These are phyloP conservation scores for Zootoca vivipara DNA, from an alignment of 2,113 vertebrate species.

Conservation along the genomic window DNA sequence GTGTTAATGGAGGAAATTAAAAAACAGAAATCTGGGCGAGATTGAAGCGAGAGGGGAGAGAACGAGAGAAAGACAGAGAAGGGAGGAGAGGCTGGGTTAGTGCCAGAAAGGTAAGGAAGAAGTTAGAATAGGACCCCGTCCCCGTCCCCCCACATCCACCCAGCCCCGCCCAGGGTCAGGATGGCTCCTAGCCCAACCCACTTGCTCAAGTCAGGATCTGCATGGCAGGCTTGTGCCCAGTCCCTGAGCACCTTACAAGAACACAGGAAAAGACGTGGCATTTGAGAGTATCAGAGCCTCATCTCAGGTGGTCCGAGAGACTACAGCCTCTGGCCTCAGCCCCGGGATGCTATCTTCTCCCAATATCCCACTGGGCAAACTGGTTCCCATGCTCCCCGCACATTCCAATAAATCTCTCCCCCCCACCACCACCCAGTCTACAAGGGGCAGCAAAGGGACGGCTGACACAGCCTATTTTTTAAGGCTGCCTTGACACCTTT, in stretches of 20 bases:
- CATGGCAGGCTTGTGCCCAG: background rate
- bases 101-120: constrained; percentile 43
- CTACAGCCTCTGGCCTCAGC: background rate
- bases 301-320: background rate
- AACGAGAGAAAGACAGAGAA: constrained; percentile 71
- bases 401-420: background rate
- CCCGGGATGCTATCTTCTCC: background rate
- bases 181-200: background rate
- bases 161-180: background rate
- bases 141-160: background rate
- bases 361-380: background rate
- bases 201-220: background rate
- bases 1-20: constrained; percentile 89
- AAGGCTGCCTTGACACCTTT: background rate
- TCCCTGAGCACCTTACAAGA: background rate
- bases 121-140: constrained; percentile 54
- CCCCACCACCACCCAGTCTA: too few relatives aligned
- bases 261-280: background rate
- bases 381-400: background rate
- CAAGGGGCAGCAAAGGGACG: background rate
- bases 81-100: constrained; percentile 61
- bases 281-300: background rate
- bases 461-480: background rate
- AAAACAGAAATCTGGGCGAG: constrained; percentile 87
- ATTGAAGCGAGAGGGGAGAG: constrained; percentile 66